Base-by-base conservation (phyloP, 2,797 vertebrate genomes). In the Pteropus rufus region DNA sequence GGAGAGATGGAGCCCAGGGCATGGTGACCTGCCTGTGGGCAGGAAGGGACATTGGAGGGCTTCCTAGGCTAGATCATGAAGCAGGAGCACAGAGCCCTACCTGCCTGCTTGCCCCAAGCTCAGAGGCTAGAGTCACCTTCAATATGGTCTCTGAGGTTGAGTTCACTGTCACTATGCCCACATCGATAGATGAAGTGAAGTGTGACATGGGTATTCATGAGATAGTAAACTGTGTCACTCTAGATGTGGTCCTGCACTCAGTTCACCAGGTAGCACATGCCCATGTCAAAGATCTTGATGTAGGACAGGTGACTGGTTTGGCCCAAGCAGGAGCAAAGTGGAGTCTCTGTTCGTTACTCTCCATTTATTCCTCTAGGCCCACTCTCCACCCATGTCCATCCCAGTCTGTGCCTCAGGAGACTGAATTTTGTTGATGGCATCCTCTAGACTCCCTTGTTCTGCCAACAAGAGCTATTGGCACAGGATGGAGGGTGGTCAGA, bases 171-270 rank as follows among this genome's bases (percentile, higher is more conserved):
- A 2, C 99, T 99, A 2, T 99, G 99, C 44, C 99, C 99, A 93
- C 99, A 99, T 90, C 99, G 98, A 98, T 99, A 99, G 98, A 99
- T 99, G 95, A 99, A 98, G 1, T 99, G 98, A 0, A 99, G 99
- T 0, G 99, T 99, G 92, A 99, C 99, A 6, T 99, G 99, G 96
- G 99, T 99, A 97, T 99, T 99, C 99, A 99, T 99, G 97, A 99
- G 98, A 98, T 99, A 99, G 93, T 99, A 99, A 0, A 99, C 99
- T 0, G 98, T 99, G 77, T 99, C 96, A 98, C 99, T 99, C 98
- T 99, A 99, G 52, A 99, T 98, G 98, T 99, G 99, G 94, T 99
- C 99, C 98, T 99, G 99, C 31, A 99, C 99, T 26, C 97, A 98
- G 97, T 99, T 99, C 85, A 99, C 99, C 98, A 99, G 98, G 98